Percentiles rank a stretch among this genome's conserved stretches.
Conservation (phyloP, 2,797 vertebrate genomes). For the Crypturellus tataupa region DNA sequence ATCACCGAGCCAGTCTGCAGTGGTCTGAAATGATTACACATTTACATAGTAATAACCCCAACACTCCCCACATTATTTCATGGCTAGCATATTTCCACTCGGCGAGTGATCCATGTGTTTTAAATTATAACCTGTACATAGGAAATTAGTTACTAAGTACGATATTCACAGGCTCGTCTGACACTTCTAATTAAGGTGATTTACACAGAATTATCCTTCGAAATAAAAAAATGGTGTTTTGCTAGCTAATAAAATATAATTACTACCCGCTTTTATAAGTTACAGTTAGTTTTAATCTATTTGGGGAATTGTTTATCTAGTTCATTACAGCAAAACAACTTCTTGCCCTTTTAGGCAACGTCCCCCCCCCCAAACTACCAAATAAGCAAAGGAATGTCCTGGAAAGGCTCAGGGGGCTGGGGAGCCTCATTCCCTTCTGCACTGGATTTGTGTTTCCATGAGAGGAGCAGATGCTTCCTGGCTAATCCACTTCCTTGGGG, state of each 20-base stretch:
- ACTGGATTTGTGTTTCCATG: neutral
- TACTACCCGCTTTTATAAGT: conserved; percentile 84
- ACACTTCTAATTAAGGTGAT: conserved; percentile 91
- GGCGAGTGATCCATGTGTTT: conserved; percentile 84
- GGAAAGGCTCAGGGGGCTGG: neutral
- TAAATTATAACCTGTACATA: conserved; percentile 88
- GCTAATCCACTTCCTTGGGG: neutral
- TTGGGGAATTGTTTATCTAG: conserved; percentile 88
- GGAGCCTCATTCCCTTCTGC: neutral
- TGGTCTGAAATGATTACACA: conserved; percentile 81
- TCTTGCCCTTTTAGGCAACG: conserved; percentile 51
- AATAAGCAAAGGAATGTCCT: neutral
- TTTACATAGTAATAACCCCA: conserved; percentile 83
- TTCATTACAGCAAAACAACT: conserved; percentile 85
- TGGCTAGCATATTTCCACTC: conserved; percentile 82
- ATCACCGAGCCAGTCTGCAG: conserved; percentile 79
- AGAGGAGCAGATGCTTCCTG: neutral
- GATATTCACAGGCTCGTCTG: conserved; percentile 83
- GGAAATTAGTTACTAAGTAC: conserved; percentile 86
- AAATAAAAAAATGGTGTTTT: conserved; percentile 86
- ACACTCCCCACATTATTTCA: conserved; percentile 81
- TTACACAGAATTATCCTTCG: conserved; percentile 87
- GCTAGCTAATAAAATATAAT: conserved; percentile 87
- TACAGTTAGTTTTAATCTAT: conserved; percentile 89
- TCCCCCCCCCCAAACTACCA: neutral